Conservation (phyloP, 2,888 invertebrate genomes). For the Muschampia staudingeri region DNA sequence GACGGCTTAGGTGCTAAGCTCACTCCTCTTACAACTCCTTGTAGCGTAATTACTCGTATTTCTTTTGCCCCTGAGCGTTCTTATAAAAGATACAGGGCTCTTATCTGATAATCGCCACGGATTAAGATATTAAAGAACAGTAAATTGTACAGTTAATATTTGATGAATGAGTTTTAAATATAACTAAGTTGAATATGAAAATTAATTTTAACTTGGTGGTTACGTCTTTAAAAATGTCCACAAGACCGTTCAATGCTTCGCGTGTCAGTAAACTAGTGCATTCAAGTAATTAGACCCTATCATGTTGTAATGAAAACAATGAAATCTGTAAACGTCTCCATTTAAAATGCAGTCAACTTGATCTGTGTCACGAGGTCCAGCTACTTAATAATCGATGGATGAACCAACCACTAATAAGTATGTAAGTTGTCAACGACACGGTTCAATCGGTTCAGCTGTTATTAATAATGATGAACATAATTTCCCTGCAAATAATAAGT, state of each 20-base stretch:
- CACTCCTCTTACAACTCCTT: conserved; percentile 56
- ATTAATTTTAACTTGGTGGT: background rate
- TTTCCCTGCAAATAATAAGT: background rate
- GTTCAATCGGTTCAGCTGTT: conserved; percentile 14
- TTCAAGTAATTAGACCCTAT: conserved; percentile 86
- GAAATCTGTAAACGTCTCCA: conserved; percentile 77
- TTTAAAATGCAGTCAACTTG: conserved; percentile 77
- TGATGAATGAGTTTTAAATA: background rate
- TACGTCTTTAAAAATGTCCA: conserved; percentile 21
- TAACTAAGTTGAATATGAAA: too few species aligned
- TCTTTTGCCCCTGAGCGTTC: conserved; percentile 20
- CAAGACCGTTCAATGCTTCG: conserved; percentile 72
- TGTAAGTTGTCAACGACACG: conserved; percentile 15
- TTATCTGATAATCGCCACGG: conserved; percentile 21
- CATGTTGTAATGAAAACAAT: conserved; percentile 86
- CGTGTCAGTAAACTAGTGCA: conserved; percentile 77
- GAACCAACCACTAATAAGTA: background rate
- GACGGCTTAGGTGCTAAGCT: conserved; percentile 54
- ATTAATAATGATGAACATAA: conserved; percentile 2
- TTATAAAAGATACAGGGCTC: conserved; percentile 23
- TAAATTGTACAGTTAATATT: conserved; percentile 13
- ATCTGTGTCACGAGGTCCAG: conserved; percentile 78
- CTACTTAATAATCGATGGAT: conserved; percentile 32
- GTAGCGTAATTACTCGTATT: conserved; percentile 52
- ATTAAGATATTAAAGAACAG: conserved; percentile 28